Evolutionary conservation across 2,113 vertebrate genomes (phyloP).

Genomic region (Myotis davidii): DNA sequence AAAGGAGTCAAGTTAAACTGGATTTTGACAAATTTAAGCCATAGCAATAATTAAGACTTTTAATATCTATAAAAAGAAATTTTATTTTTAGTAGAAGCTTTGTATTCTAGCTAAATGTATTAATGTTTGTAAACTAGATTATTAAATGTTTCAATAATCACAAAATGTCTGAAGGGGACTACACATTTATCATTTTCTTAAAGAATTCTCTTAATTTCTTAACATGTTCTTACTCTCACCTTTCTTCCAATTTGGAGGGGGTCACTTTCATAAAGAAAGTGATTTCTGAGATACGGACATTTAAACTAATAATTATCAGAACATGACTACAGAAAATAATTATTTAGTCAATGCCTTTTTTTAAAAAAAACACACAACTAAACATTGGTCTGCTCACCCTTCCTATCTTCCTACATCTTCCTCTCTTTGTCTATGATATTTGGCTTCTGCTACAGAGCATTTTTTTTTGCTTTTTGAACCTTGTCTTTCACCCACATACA

Average conservation of each 20-base stretch:
- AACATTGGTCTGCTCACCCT: background rate
- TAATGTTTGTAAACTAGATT: background rate
- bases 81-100: background rate
- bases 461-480: constrained; percentile 56
- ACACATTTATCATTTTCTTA: background rate
- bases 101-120: background rate
- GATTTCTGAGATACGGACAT: background rate
- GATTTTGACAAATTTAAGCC: constrained; percentile 52
- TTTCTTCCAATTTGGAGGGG: background rate
- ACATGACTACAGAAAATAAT: background rate
- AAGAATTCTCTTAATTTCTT: background rate
- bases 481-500: constrained; percentile 70
- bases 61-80: constrained; percentile 4
- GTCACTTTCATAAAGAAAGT: background rate
- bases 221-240: background rate
- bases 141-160: background rate
- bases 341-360: background rate
- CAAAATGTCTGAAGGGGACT: background rate
- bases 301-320: background rate
- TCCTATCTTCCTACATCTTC: background rate
- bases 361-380: background rate
- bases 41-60: constrained; percentile 9
- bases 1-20: background rate
- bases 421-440: constrained; percentile 30
- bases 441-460: constrained; percentile 47